Evolutionary conservation across 2,888 invertebrate species (phyloP).

Genomic region (Ametastegia equiseti): DNA sequence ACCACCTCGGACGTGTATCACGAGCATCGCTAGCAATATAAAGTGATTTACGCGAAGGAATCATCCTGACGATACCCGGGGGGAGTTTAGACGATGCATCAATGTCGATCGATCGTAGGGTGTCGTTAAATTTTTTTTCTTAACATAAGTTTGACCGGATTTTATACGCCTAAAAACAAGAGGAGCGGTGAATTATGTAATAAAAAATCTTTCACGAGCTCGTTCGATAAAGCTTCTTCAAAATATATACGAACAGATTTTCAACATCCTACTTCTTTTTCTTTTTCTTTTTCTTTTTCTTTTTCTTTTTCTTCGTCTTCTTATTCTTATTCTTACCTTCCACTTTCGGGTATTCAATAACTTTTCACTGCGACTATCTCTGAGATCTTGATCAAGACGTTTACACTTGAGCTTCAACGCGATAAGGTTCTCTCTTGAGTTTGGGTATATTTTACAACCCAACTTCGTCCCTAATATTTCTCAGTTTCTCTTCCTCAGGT

Average conservation of each 20-base stretch:
- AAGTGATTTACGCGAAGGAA: slow-evolving; percentile 42
- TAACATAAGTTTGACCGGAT: not conserved
- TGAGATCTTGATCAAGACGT: slow-evolving; percentile 46
- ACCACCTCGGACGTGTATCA: not conserved
- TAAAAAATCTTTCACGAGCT: not conserved
- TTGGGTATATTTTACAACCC: slow-evolving; percentile 32
- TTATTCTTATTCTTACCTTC: not conserved
- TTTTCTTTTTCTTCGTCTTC: too few relatives aligned
- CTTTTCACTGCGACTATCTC: slow-evolving; percentile 10
- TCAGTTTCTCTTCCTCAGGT: not conserved
- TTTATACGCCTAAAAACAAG: not conserved
- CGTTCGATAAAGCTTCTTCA: not conserved
- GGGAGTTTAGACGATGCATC: slow-evolving; percentile 37
- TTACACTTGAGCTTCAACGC: slow-evolving; percentile 38
- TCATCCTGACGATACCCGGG: slow-evolving; percentile 34
- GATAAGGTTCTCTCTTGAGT: not conserved
- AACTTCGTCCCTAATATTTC: slow-evolving; percentile 21
- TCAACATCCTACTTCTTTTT: not conserved
- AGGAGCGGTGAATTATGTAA: not conserved
- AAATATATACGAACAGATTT: not conserved
- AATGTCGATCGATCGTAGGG: slow-evolving; percentile 28
- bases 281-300: too few relatives aligned
- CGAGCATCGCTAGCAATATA: slow-evolving; percentile 32
- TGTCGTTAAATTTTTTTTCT: slow-evolving; percentile 3
- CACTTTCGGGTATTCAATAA: slow-evolving; percentile 7